Evolutionary conservation across 2,797 vertebrate genomes (phyloP).

Genomic region (Cirrhinus molitorella): DNA sequence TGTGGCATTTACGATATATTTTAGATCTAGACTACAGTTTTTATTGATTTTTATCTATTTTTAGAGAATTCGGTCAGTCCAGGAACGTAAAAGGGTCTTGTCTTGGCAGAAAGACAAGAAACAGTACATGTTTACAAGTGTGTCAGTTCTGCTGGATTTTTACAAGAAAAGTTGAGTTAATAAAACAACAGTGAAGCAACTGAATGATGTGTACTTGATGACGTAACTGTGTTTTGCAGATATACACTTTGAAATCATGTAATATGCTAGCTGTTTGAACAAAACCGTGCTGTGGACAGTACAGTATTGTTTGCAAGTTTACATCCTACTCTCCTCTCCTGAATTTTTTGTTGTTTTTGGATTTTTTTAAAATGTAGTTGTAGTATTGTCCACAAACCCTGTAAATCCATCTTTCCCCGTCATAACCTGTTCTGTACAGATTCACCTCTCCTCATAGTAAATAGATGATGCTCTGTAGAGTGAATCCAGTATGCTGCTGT

Average conservation of each 20-base stretch:
- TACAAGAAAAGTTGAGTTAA: neutral
- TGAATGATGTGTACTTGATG: conserved; percentile 25
- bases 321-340: neutral
- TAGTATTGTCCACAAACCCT: conserved; percentile 15
- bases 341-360: neutral
- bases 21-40: conserved; percentile 1
- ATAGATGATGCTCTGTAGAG: conserved; percentile 34
- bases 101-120: conserved; percentile 7
- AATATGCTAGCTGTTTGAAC: conserved; percentile 31
- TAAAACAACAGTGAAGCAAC: neutral
- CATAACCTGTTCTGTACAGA: conserved; percentile 18
- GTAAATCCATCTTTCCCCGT: conserved; percentile 7
- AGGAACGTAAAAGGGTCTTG: neutral
- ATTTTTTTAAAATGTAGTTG: neutral
- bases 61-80: neutral
- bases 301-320: conserved; percentile 42
- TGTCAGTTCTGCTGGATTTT: conserved; percentile 29
- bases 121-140: conserved; percentile 29
- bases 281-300: conserved; percentile 36
- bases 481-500: conserved; percentile 43
- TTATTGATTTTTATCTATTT: neutral
- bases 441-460: conserved; percentile 29
- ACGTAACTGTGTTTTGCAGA: conserved; percentile 18
- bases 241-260: conserved; percentile 15
- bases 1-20: neutral